Evolutionary conservation across 2,113 vertebrate genomes (phyloP), one percentile per base, ranked within the genome.

Genomic region (Plestiodon gilberti): DNA sequence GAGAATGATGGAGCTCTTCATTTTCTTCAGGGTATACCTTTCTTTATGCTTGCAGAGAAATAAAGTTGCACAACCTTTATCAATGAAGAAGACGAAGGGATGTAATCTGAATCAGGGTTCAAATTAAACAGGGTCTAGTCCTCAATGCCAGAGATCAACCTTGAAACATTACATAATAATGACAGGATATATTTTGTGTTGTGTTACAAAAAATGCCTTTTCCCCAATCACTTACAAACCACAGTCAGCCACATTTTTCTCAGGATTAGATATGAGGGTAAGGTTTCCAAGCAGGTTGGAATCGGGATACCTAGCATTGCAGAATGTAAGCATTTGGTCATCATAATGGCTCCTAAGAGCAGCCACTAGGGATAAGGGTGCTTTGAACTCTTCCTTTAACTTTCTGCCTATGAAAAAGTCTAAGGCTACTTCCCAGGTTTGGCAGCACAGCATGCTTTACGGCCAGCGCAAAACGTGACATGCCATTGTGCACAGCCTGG

Each of bases 1-100:
- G 81, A 85, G 87, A 88, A 80, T 59, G 74, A 43, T 48, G 25
- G 55, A 82, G 40, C 33, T 78, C 67, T 78, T 62, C 55, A 48
- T 78, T 57, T 62, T 7, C 3, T 28, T 61, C 38, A 3, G 18
- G 8, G 23, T 35, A 14, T 35, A 33, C 23, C 64, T 81, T 74
- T 28, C 61, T 57, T 87, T 33, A 35, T 14, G 30, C 35, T 25
- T 55, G 69, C 0, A 0, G 38, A 52, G 71, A 85, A 79, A 43
- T 2, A 74, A 81, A 87, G 0, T 0, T 83, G 38, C 71, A 2
- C 73, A n/a, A 70, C 9, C 28, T 35, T 77, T 77, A 4, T 28
- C 64, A 82, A 4, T 57, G 55, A 70, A 62, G 43, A 76, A 81
- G 23, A 70, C 8, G 33, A 78, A 43, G 30, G 23, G 38, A 59